These are phyloP conservation scores for Ceyx margarethae DNA, from an alignment of 2,113 vertebrate genomes.

Conservation along the genomic window DNA sequence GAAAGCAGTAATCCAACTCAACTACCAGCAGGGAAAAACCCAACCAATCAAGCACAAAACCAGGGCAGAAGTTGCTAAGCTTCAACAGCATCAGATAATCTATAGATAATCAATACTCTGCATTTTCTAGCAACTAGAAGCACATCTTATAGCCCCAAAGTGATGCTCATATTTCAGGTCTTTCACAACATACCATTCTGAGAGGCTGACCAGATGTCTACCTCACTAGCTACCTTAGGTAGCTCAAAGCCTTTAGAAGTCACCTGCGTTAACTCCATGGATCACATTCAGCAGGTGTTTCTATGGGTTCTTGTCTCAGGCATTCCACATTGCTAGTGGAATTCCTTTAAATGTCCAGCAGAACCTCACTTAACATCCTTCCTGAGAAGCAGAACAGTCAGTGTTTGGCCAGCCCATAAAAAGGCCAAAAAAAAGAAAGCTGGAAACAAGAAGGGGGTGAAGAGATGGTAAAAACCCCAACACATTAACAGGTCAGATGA, in stretches of 20 bases:
- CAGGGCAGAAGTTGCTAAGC: neutral
- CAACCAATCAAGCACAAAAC: neutral
- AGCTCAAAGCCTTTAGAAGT: neutral
- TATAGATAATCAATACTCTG: neutral
- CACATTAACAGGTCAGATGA: neutral
- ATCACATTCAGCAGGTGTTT: neutral
- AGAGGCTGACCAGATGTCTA: neutral
- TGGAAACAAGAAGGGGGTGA: neutral
- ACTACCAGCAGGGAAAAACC: neutral
- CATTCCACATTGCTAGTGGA: neutral
- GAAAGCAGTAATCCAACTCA: neutral
- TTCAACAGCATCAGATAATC: neutral
- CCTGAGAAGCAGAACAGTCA: neutral
- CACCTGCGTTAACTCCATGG: neutral
- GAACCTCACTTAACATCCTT: neutral
- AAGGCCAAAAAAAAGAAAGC: neutral
- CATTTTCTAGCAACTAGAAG: neutral
- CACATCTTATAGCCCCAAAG: neutral
- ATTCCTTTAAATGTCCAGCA: neutral
- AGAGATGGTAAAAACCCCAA: neutral
- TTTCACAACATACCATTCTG: neutral
- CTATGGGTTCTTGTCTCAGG: neutral
- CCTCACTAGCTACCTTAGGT: neutral
- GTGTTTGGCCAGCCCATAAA: neutral
- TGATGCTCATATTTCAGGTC: neutral